Conservation (phyloP, 2,113 vertebrate species). For the Meles meles region DNA sequence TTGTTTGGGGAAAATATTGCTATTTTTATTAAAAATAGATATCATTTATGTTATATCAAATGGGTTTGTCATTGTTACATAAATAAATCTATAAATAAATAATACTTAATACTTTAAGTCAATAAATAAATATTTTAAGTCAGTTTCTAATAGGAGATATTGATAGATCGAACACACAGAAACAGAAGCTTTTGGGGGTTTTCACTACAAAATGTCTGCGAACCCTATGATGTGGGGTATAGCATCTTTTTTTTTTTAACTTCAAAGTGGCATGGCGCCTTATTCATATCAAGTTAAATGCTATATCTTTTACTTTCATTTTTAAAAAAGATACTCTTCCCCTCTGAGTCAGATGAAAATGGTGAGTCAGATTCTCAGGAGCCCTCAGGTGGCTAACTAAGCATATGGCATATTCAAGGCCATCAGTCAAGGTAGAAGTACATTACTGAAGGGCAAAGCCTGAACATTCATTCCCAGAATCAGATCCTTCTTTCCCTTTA, state of each 20-base stretch:
- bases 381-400: background rate
- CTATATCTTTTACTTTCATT: background rate
- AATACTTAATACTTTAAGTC: no score
- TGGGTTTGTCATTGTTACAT: background rate
- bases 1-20: background rate
- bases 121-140: background rate
- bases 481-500: background rate
- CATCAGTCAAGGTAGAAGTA: background rate
- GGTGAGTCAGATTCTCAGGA: background rate
- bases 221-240: background rate
- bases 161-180: background rate
- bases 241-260: background rate
- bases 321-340: background rate
- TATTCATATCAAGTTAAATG: background rate
- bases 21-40: constrained; percentile 12
- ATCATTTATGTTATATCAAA: background rate
- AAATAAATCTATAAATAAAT: background rate
- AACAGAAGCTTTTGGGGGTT: background rate
- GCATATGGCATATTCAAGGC: background rate
- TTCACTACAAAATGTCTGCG: background rate
- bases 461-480: background rate
- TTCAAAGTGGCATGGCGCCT: background rate
- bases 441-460: background rate
- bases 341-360: background rate
- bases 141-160: background rate